phyloP scores from a whole-genome alignment of 1,140 invertebrate species.

The Aphis gossypii region DNA sequence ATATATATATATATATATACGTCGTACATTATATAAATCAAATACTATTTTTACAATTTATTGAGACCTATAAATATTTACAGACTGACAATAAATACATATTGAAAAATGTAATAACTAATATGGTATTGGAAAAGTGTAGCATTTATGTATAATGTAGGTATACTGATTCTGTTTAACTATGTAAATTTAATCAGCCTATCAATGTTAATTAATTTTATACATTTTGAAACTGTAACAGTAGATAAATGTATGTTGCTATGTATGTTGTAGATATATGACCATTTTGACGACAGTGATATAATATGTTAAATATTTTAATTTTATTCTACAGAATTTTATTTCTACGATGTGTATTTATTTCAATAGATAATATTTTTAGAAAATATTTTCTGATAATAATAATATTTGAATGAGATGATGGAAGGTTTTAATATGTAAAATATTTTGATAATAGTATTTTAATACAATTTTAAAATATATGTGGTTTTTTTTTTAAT shows the following conservation, averaged over 20 bases:
- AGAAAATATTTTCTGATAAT: too few species aligned
- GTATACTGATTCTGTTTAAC: neutral
- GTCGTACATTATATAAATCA: too few species aligned
- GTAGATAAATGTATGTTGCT: neutral
- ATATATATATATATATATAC: too few species aligned
- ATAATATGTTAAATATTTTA: neutral
- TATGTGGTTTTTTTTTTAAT: neutral
- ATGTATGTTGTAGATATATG: too few species aligned
- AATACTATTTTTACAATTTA: too few species aligned
- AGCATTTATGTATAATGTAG: neutral
- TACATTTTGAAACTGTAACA: neutral
- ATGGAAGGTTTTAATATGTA: neutral
- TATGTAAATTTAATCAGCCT: neutral
- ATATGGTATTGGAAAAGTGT: neutral
- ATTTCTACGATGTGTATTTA: neutral
- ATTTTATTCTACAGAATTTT: neutral
- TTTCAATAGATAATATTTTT: neutral
- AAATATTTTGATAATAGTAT: neutral
- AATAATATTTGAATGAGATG: neutral
- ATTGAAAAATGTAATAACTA: too few species aligned
- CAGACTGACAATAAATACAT: too few species aligned
- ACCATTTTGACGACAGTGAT: neutral
- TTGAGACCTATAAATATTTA: too few species aligned
- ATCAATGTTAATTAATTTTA: conserved; percentile 1
- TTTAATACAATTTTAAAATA: neutral